Evolutionary conservation across 1,140 invertebrate genomes (phyloP).

Genomic region (Bombus ignitus): DNA sequence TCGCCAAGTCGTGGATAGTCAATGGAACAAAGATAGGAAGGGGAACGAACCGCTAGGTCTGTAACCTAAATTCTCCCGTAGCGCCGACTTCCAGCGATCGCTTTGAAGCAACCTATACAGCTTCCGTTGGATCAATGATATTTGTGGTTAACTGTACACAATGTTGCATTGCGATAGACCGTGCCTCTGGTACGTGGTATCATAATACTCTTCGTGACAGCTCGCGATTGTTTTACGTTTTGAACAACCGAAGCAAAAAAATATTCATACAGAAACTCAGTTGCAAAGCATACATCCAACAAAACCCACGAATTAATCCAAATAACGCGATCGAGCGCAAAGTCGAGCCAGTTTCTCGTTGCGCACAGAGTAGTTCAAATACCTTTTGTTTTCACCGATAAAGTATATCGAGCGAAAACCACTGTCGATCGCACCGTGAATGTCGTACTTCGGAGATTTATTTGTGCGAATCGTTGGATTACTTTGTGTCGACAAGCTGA

Average conservation of each 20-base stretch:
- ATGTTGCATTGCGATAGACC: constrained; percentile 37
- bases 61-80: constrained; percentile 56
- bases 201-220: neutral
- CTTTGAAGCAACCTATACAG: constrained; percentile 28
- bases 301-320: constrained; percentile 20
- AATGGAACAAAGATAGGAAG: constrained; percentile 35
- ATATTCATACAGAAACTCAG: neutral
- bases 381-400: neutral
- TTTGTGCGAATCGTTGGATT: neutral
- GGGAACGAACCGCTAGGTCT: constrained; percentile 30
- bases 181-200: neutral
- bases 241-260: neutral
- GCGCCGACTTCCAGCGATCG: constrained; percentile 50
- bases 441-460: neutral
- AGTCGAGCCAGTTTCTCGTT: neutral
- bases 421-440: neutral
- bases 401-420: neutral
- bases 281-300: neutral
- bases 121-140: constrained; percentile 56
- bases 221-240: neutral
- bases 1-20: constrained; percentile 65
- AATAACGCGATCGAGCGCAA: neutral
- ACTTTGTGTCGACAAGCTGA: neutral
- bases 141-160: constrained; percentile 47
- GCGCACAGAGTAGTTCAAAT: neutral